These are phyloP conservation scores for Drosophila ambigua DNA, from an alignment of 1,140 invertebrate species.

Conservation along the genomic window DNA sequence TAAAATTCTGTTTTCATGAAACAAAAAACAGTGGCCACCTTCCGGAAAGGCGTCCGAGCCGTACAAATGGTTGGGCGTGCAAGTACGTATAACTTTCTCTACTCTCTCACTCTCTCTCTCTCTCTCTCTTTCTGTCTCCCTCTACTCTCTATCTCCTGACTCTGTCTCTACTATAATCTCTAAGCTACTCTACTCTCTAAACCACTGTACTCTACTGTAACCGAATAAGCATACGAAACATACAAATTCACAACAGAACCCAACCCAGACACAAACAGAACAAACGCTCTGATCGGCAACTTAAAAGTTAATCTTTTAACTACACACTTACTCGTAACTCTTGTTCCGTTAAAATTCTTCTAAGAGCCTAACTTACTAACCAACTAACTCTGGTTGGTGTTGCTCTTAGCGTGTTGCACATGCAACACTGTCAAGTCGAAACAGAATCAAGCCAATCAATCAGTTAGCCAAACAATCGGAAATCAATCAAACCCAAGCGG, in stretches of 20 bases:
- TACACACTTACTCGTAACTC: slow-evolving; percentile 11
- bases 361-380: slow-evolving; percentile 40
- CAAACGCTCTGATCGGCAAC: slow-evolving; percentile 24
- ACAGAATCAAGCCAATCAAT: slow-evolving; percentile 40
- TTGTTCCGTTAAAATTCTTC: slow-evolving; percentile 21
- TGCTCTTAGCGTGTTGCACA: slow-evolving; percentile 38
- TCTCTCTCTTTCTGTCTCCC: slow-evolving; percentile 49
- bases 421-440: slow-evolving; percentile 35
- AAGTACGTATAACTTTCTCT: slow-evolving; percentile 92
- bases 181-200: slow-evolving; percentile 28
- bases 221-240: slow-evolving; percentile 67
- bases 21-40: slow-evolving; percentile 94
- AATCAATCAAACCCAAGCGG: slow-evolving; percentile 52
- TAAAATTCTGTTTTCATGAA: slow-evolving; percentile 84
- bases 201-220: slow-evolving; percentile 39
- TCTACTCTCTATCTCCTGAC: slow-evolving; percentile 44
- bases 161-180: slow-evolving; percentile 46
- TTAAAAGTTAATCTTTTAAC: slow-evolving; percentile 8
- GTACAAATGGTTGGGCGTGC: slow-evolving; percentile 98
- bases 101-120: slow-evolving; percentile 61
- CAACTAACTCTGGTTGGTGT: slow-evolving; percentile 50
- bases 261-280: slow-evolving; percentile 24
- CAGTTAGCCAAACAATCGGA: slow-evolving; percentile 45
- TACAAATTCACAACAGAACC: slow-evolving; percentile 33
- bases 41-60: slow-evolving; percentile 99